phyloP scores from a whole-genome alignment of 2,888 invertebrate genomes.

The Lithosia quadra region DNA sequence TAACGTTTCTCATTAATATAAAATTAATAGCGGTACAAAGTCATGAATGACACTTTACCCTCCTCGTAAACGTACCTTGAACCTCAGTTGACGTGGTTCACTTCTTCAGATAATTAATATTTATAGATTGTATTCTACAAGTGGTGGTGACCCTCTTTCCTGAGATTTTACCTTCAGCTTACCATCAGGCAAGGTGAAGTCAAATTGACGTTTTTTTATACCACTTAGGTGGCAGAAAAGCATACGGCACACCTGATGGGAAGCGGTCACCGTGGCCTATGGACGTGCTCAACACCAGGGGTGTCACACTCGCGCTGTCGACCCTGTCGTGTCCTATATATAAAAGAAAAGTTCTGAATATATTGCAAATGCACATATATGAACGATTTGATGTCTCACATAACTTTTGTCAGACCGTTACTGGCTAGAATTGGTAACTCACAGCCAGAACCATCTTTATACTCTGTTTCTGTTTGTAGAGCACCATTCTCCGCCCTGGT shows the following conservation, averaged over 20 bases:
- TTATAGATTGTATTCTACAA: background rate
- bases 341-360: too few species aligned
- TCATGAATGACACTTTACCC: background rate
- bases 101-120: background rate
- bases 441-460: background rate
- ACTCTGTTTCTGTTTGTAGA: slow-evolving; percentile 74
- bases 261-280: too few species aligned
- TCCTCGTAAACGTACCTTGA: background rate
- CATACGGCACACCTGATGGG: too few species aligned
- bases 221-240: too few species aligned
- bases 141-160: too few species aligned
- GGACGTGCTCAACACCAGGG: too few species aligned
- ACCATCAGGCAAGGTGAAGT: too few species aligned
- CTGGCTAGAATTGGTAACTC: background rate
- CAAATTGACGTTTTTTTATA: too few species aligned
- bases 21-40: background rate
- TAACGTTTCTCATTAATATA: background rate
- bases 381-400: background rate
- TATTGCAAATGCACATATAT: background rate
- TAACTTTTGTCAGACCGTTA: background rate
- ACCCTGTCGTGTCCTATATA: too few species aligned
- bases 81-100: background rate
- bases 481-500: slow-evolving; percentile 94
- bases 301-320: too few species aligned
- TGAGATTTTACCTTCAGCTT: too few species aligned